A percentile compares a stretch with the other conserved stretches of the same genome.
phyloP scores from a whole-genome alignment of 1,140 invertebrate genomes.

The Chironomus tepperi region DNA sequence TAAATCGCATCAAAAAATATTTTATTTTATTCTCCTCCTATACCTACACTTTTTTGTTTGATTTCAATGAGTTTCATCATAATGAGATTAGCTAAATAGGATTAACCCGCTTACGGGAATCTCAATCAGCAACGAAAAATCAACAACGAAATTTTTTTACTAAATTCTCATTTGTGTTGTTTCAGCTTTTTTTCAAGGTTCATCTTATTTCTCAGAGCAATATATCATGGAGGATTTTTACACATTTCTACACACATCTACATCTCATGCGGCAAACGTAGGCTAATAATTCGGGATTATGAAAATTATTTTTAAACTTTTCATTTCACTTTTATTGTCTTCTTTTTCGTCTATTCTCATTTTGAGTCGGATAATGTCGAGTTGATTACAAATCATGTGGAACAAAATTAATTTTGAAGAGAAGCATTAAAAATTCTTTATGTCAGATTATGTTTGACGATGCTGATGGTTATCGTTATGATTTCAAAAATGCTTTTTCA shows the following conservation, averaged over 20 bases:
- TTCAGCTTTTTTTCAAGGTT: neutral
- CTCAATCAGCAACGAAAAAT: neutral
- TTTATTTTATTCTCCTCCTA: too few relatives aligned
- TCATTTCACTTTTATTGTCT: neutral
- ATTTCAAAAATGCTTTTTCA: too few relatives aligned
- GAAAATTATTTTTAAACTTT: neutral
- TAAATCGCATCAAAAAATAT: too few relatives aligned
- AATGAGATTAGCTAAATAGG: constrained; percentile 13
- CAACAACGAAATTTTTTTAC: neutral
- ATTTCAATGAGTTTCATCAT: neutral
- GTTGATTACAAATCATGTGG: constrained; percentile 6
- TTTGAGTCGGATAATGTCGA: neutral
- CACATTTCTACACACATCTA: too few relatives aligned
- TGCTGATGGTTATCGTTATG: neutral
- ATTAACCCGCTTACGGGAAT: neutral
- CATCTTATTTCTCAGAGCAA: neutral
- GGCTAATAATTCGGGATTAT: neutral
- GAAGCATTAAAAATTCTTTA: neutral
- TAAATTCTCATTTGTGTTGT: neutral
- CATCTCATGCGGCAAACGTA: neutral
- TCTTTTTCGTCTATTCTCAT: neutral
- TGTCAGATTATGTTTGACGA: neutral
- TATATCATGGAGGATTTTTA: too few relatives aligned
- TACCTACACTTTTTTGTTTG: too few relatives aligned
- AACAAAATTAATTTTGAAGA: neutral